These are phyloP conservation scores for Brachycybe producta DNA, from an alignment of 2,888 invertebrate species.

Conservation along the genomic window DNA sequence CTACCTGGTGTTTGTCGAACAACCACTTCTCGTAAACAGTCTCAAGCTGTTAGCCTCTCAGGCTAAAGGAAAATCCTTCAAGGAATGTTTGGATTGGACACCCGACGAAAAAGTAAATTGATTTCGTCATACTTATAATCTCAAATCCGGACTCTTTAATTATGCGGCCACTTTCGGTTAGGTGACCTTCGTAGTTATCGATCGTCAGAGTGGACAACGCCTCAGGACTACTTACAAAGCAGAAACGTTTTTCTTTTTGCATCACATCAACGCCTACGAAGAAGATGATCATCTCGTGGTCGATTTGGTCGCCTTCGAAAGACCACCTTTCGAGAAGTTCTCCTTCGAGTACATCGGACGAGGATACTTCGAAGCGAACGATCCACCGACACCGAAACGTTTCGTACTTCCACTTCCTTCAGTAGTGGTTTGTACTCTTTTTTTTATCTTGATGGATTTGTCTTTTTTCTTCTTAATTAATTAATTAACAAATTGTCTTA, in stretches of 20 bases:
- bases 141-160: neutral
- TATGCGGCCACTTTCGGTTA: conserved; percentile 25
- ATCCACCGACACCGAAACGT: conserved; percentile 14
- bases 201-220: conserved; percentile 33
- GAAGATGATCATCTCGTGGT: conserved; percentile 33
- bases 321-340: conserved; percentile 30
- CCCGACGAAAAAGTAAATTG: conserved; percentile 19
- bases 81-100: conserved; percentile 35
- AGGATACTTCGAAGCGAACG: conserved; percentile 20
- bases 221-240: conserved; percentile 32
- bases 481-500: conserved; percentile 22
- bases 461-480: too few species aligned
- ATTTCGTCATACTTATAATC: neutral
- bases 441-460: too few species aligned
- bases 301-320: conserved; percentile 33
- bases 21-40: conserved; percentile 36
- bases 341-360: conserved; percentile 28
- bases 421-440: conserved; percentile 7
- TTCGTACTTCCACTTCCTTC: conserved; percentile 18
- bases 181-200: conserved; percentile 34
- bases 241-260: conserved; percentile 39
- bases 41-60: conserved; percentile 33
- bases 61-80: conserved; percentile 31
- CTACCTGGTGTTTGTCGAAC: conserved; percentile 41
- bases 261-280: conserved; percentile 43